These are phyloP conservation scores for Butorides virescens DNA, from an alignment of 2,113 vertebrate genomes.

Conservation along the genomic window DNA sequence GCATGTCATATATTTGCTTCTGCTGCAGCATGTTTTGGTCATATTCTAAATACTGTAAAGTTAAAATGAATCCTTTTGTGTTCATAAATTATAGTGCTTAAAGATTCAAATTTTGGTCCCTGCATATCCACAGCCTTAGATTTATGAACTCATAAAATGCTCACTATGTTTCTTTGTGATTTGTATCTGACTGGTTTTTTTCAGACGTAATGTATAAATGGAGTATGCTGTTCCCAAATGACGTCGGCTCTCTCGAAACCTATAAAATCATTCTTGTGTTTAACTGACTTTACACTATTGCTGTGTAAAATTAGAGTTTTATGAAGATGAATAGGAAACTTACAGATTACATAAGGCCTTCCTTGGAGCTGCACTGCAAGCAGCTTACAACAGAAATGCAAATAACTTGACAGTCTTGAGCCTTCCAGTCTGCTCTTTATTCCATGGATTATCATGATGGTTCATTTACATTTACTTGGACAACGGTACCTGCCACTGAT, in stretches of 20 bases:
- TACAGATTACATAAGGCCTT: neutral
- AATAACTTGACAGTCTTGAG: neutral
- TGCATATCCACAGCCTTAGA: constrained; percentile 23
- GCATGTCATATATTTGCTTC: neutral
- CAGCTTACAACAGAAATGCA: neutral
- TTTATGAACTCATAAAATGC: constrained; percentile 65
- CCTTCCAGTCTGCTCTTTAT: neutral
- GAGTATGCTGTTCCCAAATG: constrained; percentile 43
- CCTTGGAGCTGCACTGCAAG: neutral
- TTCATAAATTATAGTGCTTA: constrained; percentile 37
- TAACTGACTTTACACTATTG: constrained; percentile 47
- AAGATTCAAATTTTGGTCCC: constrained; percentile 25
- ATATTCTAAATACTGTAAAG: constrained; percentile 10
- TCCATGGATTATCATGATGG: neutral
- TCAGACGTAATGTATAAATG: constrained; percentile 39
- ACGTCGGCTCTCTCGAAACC: constrained; percentile 51
- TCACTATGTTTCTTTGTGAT: constrained; percentile 60
- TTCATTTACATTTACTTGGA: neutral
- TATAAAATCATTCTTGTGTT: constrained; percentile 49
- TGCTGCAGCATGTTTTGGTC: constrained; percentile 11
- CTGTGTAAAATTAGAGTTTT: constrained; percentile 46
- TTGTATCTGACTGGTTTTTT: constrained; percentile 48
- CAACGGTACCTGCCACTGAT: neutral
- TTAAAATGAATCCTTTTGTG: constrained; percentile 49
- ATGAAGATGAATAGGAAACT: constrained; percentile 39